phyloP scores from a whole-genome alignment of 2,113 vertebrate species.

The Otocyon megalotis region DNA sequence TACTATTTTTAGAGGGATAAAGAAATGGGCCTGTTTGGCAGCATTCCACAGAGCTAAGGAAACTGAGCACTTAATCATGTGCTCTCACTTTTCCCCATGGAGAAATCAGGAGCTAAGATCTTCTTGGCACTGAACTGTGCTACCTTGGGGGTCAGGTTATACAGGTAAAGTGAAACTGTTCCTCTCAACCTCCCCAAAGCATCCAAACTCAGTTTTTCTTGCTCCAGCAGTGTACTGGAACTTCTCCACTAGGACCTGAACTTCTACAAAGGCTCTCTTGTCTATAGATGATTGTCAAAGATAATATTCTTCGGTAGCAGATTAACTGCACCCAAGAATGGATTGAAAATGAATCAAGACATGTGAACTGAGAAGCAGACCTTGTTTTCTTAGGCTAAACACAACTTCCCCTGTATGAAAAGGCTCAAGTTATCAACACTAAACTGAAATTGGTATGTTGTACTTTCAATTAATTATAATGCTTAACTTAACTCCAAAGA shows the following conservation, averaged over 20 bases:
- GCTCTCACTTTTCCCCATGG: neutral
- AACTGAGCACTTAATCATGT: neutral
- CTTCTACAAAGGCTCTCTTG: neutral
- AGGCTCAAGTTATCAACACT: constrained; percentile 47
- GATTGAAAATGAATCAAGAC: neutral
- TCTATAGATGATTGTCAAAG: neutral
- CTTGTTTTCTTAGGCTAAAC: constrained; percentile 57
- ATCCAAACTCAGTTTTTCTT: neutral
- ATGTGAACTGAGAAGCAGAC: neutral
- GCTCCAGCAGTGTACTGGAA: neutral
- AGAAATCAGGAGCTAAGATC: neutral
- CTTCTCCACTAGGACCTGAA: neutral
- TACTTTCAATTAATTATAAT: constrained; percentile 78
- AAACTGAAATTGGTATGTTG: constrained; percentile 63
- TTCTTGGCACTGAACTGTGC: neutral
- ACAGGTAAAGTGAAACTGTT: neutral
- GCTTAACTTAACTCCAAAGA: constrained; percentile 72
- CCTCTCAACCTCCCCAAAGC: neutral
- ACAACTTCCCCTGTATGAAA: constrained; percentile 15
- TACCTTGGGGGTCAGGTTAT: neutral
- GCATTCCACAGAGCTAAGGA: neutral
- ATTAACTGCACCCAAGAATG: neutral
- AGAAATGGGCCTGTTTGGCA: neutral
- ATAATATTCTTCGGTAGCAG: neutral
- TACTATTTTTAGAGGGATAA: too few species aligned